phyloP scores from a whole-genome alignment of 2,797 vertebrate species.

The Adelosebastes latens region DNA sequence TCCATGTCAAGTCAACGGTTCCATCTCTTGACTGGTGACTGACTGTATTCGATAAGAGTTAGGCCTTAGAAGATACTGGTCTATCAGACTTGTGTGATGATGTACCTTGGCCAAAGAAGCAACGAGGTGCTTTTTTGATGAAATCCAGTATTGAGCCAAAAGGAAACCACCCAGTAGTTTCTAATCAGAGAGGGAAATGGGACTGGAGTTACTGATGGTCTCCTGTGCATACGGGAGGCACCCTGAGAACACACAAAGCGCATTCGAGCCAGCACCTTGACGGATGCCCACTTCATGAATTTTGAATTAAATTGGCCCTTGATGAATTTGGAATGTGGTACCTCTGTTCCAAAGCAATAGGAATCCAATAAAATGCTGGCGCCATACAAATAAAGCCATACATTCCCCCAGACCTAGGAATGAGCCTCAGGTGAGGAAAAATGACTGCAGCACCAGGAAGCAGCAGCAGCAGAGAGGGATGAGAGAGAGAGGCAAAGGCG shows the following conservation, averaged over 20 bases:
- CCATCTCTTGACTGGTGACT: slow-evolving; percentile 10
- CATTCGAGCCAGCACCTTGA: slow-evolving; percentile 75
- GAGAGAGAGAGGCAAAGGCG: slow-evolving; percentile 39
- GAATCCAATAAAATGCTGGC: slow-evolving; percentile 83
- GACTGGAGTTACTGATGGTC: slow-evolving; percentile 71
- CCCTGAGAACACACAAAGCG: slow-evolving; percentile 63
- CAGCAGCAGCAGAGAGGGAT: slow-evolving; percentile 66
- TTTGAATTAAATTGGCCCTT: slow-evolving; percentile 86
- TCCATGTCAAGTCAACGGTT: background rate
- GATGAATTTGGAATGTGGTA: slow-evolving; percentile 83
- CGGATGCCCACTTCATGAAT: slow-evolving; percentile 82
- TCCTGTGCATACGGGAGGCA: slow-evolving; percentile 53
- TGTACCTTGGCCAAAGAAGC: slow-evolving; percentile 24
- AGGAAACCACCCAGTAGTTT: slow-evolving; percentile 69
- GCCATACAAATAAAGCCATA: slow-evolving; percentile 83
- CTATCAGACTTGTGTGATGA: slow-evolving; percentile 18
- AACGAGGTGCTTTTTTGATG: slow-evolving; percentile 41
- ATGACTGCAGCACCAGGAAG: slow-evolving; percentile 79
- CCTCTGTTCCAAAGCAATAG: slow-evolving; percentile 81
- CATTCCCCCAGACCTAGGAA: slow-evolving; percentile 76
- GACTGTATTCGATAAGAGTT: background rate
- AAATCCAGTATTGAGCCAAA: slow-evolving; percentile 61
- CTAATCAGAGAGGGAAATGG: slow-evolving; percentile 74
- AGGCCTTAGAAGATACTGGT: slow-evolving; percentile 21
- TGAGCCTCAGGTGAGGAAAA: slow-evolving; percentile 80